phyloP scores from a whole-genome alignment of 2,888 invertebrate genomes.

The Luperina nickerlii region DNA sequence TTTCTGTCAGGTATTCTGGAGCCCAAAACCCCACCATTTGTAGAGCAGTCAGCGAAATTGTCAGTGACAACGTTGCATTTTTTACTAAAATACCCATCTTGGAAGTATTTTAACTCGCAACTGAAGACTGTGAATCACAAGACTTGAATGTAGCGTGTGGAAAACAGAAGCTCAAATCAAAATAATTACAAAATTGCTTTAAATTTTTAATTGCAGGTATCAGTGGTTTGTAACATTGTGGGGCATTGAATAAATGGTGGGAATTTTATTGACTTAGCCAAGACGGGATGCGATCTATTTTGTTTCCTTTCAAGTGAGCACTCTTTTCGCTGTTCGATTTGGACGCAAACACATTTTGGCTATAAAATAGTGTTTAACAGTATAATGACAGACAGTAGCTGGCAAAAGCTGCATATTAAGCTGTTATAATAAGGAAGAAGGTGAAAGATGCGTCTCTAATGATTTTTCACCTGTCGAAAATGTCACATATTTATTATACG shows the following conservation, averaged over 20 bases:
- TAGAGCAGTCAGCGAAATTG: constrained; percentile 79
- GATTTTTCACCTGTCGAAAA: too few relatives aligned
- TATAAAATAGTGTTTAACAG: not conserved
- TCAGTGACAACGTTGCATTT: constrained; percentile 78
- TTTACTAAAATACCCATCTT: constrained; percentile 77
- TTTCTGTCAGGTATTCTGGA: constrained; percentile 68
- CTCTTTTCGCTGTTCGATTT: not conserved
- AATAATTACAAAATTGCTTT: constrained; percentile 62
- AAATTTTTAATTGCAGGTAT: constrained; percentile 69
- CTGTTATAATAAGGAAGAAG: not conserved
- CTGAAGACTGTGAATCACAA: not conserved
- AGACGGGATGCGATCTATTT: too few relatives aligned
- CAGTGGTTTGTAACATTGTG: constrained; percentile 69
- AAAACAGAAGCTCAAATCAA: constrained; percentile 50
- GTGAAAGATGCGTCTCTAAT: not conserved
- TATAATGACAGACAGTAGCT: not conserved
- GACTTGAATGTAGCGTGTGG: constrained; percentile 29
- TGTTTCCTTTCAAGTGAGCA: not conserved
- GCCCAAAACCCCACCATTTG: constrained; percentile 84
- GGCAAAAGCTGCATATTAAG: not conserved
- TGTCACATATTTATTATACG: too few relatives aligned
- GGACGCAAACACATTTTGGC: not conserved
- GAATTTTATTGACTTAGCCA: not conserved
- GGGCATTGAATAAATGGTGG: not conserved
- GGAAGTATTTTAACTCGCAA: not conserved